phyloP scores from a whole-genome alignment of 23 tunicate genomes.

The Corella eumyota region DNA sequence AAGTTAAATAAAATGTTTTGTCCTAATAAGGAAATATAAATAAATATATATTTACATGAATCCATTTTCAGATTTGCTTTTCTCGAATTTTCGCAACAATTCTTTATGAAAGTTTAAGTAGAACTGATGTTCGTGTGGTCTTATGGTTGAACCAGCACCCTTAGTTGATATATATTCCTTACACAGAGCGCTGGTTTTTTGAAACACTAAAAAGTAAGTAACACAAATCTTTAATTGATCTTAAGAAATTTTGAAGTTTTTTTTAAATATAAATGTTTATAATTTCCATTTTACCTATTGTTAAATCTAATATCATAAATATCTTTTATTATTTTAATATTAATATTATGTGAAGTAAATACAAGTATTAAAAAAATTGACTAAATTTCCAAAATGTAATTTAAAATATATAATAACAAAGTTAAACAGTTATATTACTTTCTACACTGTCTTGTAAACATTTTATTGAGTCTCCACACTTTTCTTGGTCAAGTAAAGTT shows the following conservation, averaged over 20 bases:
- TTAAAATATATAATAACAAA: too few relatives aligned
- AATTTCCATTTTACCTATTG: too few relatives aligned
- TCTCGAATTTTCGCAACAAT: constrained; percentile 54
- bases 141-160: constrained; percentile 90
- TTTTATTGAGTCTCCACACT: constrained; percentile 81
- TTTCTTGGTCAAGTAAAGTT: constrained; percentile 49
- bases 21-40: not conserved
- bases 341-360: too few relatives aligned
- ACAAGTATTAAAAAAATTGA: too few relatives aligned
- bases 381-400: too few relatives aligned
- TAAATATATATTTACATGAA: constrained; percentile 55
- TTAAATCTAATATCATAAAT: too few relatives aligned
- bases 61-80: constrained; percentile 80
- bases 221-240: not conserved
- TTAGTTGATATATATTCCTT: constrained; percentile 60
- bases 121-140: constrained; percentile 80
- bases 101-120: constrained; percentile 51
- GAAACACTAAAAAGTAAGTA: constrained; percentile 6
- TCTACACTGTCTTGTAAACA: constrained; percentile 67
- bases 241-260: not conserved
- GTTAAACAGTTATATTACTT: constrained; percentile 9
- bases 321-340: too few relatives aligned
- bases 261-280: too few relatives aligned
- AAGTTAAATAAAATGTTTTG: not conserved
- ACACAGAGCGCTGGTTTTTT: constrained; percentile 41